Conservation (phyloP, 2,888 invertebrate genomes). For the Sarcophaga carnaria region DNA sequence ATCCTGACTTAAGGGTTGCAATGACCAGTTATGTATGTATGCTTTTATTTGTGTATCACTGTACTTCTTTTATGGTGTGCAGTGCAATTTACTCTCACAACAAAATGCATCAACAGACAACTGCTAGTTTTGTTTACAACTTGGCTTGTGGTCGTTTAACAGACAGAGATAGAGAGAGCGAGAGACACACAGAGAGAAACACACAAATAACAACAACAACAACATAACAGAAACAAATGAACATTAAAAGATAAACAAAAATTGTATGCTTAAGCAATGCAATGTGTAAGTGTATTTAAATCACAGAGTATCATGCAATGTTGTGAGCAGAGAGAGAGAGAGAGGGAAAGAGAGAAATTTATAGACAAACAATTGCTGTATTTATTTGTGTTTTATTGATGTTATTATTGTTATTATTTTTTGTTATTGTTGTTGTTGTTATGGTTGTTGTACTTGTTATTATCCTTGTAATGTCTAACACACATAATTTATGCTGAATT, state of each 20-base stretch:
- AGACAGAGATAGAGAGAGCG: neutral
- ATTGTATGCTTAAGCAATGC: no score
- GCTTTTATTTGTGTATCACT: no score
- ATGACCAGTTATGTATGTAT: no score
- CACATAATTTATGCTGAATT: slow-evolving; percentile 59
- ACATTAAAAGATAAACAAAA: slow-evolving; percentile 6
- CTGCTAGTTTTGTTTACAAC: slow-evolving; percentile 48
- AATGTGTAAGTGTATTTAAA: neutral
- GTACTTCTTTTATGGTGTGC: no score
- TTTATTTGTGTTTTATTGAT: neutral
- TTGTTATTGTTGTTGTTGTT: slow-evolving; percentile 6
- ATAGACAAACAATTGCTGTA: neutral
- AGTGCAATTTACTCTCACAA: neutral
- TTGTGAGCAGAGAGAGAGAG: neutral
- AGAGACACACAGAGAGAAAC: neutral
- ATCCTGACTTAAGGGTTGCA: no score
- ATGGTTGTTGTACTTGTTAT: neutral
- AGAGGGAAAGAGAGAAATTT: neutral
- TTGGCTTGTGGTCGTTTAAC: slow-evolving; percentile 26
- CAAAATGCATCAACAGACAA: slow-evolving; percentile 11
- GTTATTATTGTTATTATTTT: neutral
- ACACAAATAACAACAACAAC: neutral
- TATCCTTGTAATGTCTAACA: slow-evolving; percentile 53
- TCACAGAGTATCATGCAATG: neutral
- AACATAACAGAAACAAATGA: neutral